Base-by-base conservation (phyloP, 1,140 invertebrate species). In the Oppia nitens region DNA sequence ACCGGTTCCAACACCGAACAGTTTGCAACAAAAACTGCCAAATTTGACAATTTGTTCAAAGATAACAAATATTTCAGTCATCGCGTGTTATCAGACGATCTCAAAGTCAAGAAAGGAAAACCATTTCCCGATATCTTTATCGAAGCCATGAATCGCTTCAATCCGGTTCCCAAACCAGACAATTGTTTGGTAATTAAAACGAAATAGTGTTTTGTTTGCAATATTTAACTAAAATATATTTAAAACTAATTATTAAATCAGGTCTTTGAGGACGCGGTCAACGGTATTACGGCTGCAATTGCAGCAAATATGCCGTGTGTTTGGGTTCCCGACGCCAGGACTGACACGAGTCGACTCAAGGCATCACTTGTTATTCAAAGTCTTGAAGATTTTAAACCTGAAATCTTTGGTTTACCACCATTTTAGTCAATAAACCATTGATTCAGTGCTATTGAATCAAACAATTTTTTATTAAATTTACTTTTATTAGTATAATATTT, bases 71-170 rank as follows among this genome's bases (percentile, higher is more conserved):
- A 51, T 45, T 58, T 61, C 29, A 52, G 48, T 53, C 60, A 61
- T 52, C 14, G 2, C 23, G 60, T 61, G 2, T 58, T 40, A 24
- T 56, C 55, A 1, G 52, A 53, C 40, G 60, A 61, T 28, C 57
- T 23, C n/a, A 47, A 60, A 11, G 60, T 61, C 3, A 45, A 52
- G 14, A 29, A n/a, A 21, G 23, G 47, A 21, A 61, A 61, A 47
- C 60, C 60, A 40, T 6, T 21, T 25, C 60, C 60, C 11, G 60
- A 61, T 60, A 26, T 32, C 28, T 61, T 59, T 29, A 23, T 61
- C 4, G 29, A 50, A 25, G 55, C 60, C 2, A 40, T 21, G 9
- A 24, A 50, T 25, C 9, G 60, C 6, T 61, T 61, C 45, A 40
- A 40, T 40, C 6, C 32, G 6, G 20, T 14, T 17, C 53, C 55